Conservation (phyloP, 2,113 vertebrate species). For the Proteles cristata region DNA sequence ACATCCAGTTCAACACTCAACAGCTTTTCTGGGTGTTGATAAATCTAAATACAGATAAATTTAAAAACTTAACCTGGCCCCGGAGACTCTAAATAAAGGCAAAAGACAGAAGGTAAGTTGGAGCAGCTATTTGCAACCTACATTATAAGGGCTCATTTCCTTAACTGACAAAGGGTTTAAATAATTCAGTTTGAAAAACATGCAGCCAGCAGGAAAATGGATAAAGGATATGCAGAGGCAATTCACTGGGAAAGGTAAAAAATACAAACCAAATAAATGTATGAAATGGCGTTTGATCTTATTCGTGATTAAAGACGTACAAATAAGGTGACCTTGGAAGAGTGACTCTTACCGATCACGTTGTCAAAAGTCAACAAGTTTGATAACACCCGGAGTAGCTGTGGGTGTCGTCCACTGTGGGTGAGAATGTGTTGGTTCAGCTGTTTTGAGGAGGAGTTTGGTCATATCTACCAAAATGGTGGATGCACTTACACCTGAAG, state of each 20-base stretch:
- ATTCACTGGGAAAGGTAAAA: not conserved
- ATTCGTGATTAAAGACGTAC: not conserved
- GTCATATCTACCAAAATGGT: not conserved
- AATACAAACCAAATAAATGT: not conserved
- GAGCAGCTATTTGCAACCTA: not conserved
- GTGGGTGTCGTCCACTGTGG: too few relatives aligned
- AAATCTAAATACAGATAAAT: not conserved
- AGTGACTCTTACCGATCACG: not conserved
- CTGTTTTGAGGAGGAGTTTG: not conserved
- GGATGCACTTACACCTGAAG: not conserved
- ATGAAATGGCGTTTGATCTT: not conserved
- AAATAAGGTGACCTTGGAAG: not conserved
- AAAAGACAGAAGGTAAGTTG: slow-evolving; percentile 7
- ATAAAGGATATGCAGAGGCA: not conserved
- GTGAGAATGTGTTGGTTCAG: not conserved
- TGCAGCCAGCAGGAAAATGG: not conserved
- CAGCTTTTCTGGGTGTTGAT: not conserved
- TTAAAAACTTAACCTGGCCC: not conserved
- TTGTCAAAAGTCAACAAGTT: not conserved
- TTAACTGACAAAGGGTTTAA: not conserved
- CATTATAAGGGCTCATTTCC: not conserved
- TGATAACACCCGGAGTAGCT: not conserved
- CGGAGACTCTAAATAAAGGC: not conserved
- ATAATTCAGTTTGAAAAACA: slow-evolving; percentile 4
- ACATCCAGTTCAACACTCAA: not conserved